Evolutionary conservation across 2,888 invertebrate species (phyloP), one percentile per base, ranked within the genome.

Genomic region (Idaea aversata): DNA sequence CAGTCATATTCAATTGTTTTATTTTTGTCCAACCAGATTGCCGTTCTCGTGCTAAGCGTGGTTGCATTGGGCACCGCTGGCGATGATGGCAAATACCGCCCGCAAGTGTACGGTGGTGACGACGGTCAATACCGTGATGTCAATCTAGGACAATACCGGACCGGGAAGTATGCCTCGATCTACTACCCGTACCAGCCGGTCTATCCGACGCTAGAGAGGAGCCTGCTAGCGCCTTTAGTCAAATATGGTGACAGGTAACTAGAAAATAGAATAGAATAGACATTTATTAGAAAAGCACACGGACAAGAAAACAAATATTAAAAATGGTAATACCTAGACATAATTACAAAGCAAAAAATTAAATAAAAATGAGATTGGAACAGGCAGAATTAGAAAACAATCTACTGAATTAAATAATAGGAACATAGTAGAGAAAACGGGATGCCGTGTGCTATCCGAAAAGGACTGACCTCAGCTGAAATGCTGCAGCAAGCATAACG

Each of bases 71-170:
- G 82, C 63, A 64, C 62, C 34, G 88, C 90, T 76, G 82, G 85
- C 61, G 84, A 91, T 47, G 88, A 92, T 67, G 94, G 94, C 0
- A 85, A 88, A 62, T 94, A 94, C 77, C 89, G 84, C 5, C 90
- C 93, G 60, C 83, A 82, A 57, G 61, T 75, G 25, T 83, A 89
- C 63, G 83, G 83, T 5, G 78, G 81, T 1, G 80, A 87, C 61
- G 86, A 88, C 60, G 90, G 90, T 2, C 77, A 77, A 64, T 91
- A 91, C 73, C 78, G 73, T 6, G 79, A 78, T 10, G 75, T 35
- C 16, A 71, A 72, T 59, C 77, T 79, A 63, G 74, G 74, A 5
- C 75, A 77, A 60, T 82, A 82, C 72, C 75, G 72, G 47, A 84
- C 85, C 70, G 75, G 83, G 77, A 85, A 85, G 77, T 83, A 82